These are phyloP conservation scores for Gallirallus australis DNA, from an alignment of 2,797 vertebrate species.

Conservation along the genomic window DNA sequence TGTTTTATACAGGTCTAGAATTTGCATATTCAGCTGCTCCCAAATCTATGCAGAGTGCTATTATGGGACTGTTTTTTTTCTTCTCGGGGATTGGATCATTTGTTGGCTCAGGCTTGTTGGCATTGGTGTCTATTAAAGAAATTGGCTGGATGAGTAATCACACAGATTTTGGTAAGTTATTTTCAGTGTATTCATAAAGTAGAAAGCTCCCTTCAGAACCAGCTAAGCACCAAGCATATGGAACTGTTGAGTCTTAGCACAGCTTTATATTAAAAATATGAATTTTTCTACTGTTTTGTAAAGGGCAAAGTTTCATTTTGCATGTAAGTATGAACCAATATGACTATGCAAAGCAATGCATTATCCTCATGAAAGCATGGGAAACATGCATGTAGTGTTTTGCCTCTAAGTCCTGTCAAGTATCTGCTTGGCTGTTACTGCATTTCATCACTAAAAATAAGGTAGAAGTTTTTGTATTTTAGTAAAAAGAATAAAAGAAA, in stretches of 20 bases:
- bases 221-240: background rate
- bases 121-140: slow-evolving; percentile 87
- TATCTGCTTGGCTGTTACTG: background rate
- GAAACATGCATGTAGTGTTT: background rate
- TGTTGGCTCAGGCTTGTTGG: slow-evolving; percentile 93
- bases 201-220: background rate
- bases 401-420: background rate
- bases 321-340: background rate
- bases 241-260: background rate
- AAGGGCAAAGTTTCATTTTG: background rate
- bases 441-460: background rate
- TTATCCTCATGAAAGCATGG: background rate
- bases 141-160: slow-evolving; percentile 99
- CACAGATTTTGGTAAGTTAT: slow-evolving; percentile 90
- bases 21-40: slow-evolving; percentile 98
- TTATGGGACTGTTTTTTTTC: slow-evolving; percentile 99
- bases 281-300: background rate
- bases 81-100: slow-evolving; percentile 97
- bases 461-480: background rate
- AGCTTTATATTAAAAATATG: background rate
- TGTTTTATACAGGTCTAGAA: slow-evolving; percentile 87
- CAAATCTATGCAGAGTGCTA: slow-evolving; percentile 97
- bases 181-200: background rate
- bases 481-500: background rate
- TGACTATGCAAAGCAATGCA: background rate